Base-by-base conservation (phyloP, 2,888 invertebrate species). In the Byasa hedistus region DNA sequence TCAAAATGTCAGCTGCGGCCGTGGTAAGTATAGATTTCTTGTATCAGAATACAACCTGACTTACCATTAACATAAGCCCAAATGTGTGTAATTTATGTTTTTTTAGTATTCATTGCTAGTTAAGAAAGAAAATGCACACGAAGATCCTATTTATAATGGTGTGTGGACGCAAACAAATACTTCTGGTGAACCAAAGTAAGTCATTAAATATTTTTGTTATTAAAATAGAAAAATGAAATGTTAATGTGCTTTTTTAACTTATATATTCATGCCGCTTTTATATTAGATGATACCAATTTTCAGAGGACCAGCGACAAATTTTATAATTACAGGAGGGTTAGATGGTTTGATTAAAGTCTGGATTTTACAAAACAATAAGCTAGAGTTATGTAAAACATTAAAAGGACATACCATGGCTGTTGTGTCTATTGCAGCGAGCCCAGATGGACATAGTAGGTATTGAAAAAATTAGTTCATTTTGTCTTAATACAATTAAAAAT, bases 321-420 rank as follows among this genome's bases (percentile, higher is more conserved):
- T 95, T 76, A 93, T 99, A 66, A 95, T 98, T 0, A 98, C 98
- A 0, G 99, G 98, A 3, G 97, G 97, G 0, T 92, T 98, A 1
- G 98, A 99, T 84, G 96, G 97, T 81, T 88, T 95, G 21, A 96
- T 98, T 0, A 98, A 98, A 92, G 94, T 98, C 36, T 98, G 98
- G 98, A 92, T 93, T 68, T 82, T 93, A 65, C 93, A 94, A 74
- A 92, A 94, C 70, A 95, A 95, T 71, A 93, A 93, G 73, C 80
- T 98, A 21, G 94, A 95, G 69, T 81, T 96, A 44, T 93, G 96
- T 68, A 95, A 98, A 80, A 94, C 94, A 61, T 87, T 98, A 55
- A 95, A 95, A 74, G 98, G 97, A 0, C 98, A 99, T 86, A 95
- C 96, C 5, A 93, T 99, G 70, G 98, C 98, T 0, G 96, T 99